Conservation (phyloP, 2,113 vertebrate species). For the Aegotheles bennettii region DNA sequence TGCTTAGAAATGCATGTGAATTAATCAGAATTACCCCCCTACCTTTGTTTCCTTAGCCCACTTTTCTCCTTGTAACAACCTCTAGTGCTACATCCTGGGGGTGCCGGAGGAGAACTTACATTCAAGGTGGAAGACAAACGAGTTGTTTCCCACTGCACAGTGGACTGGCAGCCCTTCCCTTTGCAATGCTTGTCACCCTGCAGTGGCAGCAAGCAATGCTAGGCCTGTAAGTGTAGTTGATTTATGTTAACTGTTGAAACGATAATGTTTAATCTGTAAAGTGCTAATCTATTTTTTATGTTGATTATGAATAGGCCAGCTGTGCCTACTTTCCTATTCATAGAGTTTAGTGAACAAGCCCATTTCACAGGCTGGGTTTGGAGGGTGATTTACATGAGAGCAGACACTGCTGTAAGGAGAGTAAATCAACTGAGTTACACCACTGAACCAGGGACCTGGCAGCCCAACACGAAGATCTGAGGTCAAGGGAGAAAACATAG, state of each 20-base stretch:
- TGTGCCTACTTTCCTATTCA: conserved; percentile 82
- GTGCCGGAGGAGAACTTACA: neutral
- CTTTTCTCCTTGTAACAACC: neutral
- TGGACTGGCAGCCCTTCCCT: neutral
- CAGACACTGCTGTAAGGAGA: conserved; percentile 12
- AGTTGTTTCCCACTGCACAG: neutral
- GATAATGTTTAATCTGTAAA: conserved; percentile 84
- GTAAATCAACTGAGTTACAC: neutral
- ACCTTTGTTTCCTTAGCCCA: neutral
- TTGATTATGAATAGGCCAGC: conserved; percentile 85
- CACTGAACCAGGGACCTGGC: neutral
- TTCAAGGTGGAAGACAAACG: neutral
- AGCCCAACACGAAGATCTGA: neutral
- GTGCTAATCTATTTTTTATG: conserved; percentile 84
- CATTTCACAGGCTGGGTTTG: conserved; percentile 61
- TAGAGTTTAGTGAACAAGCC: conserved; percentile 64
- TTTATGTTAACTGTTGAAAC: conserved; percentile 78
- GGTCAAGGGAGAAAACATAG: neutral
- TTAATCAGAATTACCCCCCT: neutral
- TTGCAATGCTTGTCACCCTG: neutral
- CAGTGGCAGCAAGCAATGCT: conserved; percentile 18
- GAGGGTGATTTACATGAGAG: conserved; percentile 58
- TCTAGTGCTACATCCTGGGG: neutral
- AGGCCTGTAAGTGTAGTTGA: conserved; percentile 59
- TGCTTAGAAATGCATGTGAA: neutral